Percentiles rank a stretch among this genome's conserved stretches.
Evolutionary conservation across 2,888 invertebrate species (phyloP).

Genomic region (Ophioninae sp.): DNA sequence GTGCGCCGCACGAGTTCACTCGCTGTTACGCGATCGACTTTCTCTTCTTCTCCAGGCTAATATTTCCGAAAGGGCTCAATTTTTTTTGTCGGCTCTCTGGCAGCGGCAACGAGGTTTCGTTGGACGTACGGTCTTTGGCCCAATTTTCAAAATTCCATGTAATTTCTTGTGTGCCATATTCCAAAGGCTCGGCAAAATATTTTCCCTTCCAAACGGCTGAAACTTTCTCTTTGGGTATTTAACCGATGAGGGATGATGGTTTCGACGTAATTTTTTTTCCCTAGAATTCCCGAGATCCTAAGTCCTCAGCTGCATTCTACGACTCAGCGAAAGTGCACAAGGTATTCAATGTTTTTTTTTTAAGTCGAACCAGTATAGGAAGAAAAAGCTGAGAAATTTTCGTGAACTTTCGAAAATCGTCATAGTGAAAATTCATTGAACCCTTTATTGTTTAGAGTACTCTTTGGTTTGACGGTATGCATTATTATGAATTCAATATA

Average conservation of each 20-base stretch:
- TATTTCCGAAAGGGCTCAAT: conserved; percentile 50
- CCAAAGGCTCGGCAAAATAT: conserved; percentile 36
- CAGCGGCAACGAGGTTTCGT: conserved; percentile 14
- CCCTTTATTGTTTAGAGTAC: too few species aligned
- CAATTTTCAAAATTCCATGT: conserved; percentile 60
- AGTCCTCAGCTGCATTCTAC: conserved; percentile 33
- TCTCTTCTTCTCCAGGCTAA: conserved; percentile 50
- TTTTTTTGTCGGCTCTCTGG: conserved; percentile 45
- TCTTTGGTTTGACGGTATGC: too few species aligned
- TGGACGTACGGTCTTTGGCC: conserved; percentile 29
- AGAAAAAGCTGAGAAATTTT: conserved; percentile 36
- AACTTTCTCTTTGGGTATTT: conserved; percentile 52
- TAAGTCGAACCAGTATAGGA: not conserved
- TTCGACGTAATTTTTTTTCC: conserved; percentile 12
- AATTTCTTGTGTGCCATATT: conserved; percentile 35
- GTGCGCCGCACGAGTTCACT: not conserved
- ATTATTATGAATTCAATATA: too few species aligned
- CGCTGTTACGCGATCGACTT: conserved; percentile 53
- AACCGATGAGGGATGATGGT: conserved; percentile 41
- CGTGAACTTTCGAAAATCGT: conserved; percentile 28
- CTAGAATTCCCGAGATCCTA: conserved; percentile 25
- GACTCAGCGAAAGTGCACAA: conserved; percentile 54
- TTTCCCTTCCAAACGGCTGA: conserved; percentile 17
- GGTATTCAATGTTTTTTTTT: conserved; percentile 44
- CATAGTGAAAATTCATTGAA: too few species aligned